Evolutionary conservation across 2,888 invertebrate species (phyloP).

Genomic region (Andrena flavipes): DNA sequence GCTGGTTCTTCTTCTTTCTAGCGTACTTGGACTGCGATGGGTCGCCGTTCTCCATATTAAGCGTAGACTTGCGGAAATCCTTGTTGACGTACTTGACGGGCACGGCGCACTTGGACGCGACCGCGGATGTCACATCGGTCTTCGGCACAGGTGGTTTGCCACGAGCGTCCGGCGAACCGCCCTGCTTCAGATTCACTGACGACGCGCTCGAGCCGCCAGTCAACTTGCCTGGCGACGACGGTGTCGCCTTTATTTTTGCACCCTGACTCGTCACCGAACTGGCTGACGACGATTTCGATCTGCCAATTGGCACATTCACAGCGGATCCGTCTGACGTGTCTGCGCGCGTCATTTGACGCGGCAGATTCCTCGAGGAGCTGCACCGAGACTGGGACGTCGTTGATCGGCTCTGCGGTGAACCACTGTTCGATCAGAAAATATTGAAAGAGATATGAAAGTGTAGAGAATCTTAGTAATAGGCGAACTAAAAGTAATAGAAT

Average conservation of each 20-base stretch:
- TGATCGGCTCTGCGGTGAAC: conserved; percentile 69
- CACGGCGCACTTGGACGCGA: conserved; percentile 78
- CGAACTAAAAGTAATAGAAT: too few species aligned
- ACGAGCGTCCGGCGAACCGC: conserved; percentile 78
- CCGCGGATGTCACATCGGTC: conserved; percentile 78
- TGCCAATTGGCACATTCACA: conserved; percentile 82
- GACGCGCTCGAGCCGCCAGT: conserved; percentile 56
- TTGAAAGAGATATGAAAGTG: neutral
- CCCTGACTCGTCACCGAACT: conserved; percentile 79
- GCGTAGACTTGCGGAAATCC: conserved; percentile 90
- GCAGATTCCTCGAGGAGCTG: conserved; percentile 71
- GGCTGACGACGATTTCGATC: conserved; percentile 79
- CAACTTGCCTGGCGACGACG: conserved; percentile 72
- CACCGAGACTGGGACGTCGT: conserved; percentile 70
- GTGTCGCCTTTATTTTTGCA: conserved; percentile 78
- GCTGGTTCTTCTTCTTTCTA: conserved; percentile 75
- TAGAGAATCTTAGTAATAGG: neutral
- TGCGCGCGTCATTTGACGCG: conserved; percentile 79
- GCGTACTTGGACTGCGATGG: conserved; percentile 73
- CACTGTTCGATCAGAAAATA: conserved; percentile 25
- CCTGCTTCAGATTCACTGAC: conserved; percentile 76
- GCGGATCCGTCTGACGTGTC: conserved; percentile 76
- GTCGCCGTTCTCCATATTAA: conserved; percentile 87
- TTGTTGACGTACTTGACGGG: conserved; percentile 87
- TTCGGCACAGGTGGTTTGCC: conserved; percentile 85